phyloP scores from a whole-genome alignment of 2,113 vertebrate genomes.

The Gymnogyps californianus region DNA sequence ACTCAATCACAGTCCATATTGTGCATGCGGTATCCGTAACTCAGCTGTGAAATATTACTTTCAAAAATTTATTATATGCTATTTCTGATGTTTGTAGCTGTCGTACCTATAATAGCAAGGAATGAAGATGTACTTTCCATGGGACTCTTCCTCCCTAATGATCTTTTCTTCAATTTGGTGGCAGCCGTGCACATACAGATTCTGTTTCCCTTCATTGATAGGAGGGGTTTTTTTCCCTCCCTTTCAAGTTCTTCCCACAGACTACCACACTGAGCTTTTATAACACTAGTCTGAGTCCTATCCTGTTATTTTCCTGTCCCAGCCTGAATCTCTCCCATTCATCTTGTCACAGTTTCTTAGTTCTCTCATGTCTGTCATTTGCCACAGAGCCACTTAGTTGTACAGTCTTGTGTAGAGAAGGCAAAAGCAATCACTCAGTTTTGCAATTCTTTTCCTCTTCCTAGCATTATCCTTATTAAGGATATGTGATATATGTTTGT shows the following conservation, averaged over 20 bases:
- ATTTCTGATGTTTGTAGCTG: background rate
- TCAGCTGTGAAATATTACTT: conserved; percentile 14
- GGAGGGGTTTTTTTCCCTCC: background rate
- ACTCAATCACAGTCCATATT: background rate
- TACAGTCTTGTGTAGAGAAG: background rate
- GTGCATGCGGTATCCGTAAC: background rate
- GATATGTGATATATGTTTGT: rapidly evolving
- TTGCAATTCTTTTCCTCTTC: background rate
- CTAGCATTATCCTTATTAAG: background rate
- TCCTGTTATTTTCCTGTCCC: background rate
- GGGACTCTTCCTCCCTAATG: background rate
- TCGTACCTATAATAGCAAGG: background rate
- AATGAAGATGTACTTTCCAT: background rate
- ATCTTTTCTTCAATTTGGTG: background rate
- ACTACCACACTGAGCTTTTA: background rate
- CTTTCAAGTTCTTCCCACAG: background rate
- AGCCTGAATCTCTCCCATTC: background rate
- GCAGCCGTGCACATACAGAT: background rate
- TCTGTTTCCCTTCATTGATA: background rate
- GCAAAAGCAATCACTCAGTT: background rate
- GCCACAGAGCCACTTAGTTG: background rate
- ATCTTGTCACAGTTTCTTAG: background rate
- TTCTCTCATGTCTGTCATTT: background rate
- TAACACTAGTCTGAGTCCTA: background rate
- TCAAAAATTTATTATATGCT: background rate